Evolutionary conservation across 2,888 invertebrate species (phyloP), one percentile per base, ranked within the genome.

Genomic region (Galeruca laticollis): DNA sequence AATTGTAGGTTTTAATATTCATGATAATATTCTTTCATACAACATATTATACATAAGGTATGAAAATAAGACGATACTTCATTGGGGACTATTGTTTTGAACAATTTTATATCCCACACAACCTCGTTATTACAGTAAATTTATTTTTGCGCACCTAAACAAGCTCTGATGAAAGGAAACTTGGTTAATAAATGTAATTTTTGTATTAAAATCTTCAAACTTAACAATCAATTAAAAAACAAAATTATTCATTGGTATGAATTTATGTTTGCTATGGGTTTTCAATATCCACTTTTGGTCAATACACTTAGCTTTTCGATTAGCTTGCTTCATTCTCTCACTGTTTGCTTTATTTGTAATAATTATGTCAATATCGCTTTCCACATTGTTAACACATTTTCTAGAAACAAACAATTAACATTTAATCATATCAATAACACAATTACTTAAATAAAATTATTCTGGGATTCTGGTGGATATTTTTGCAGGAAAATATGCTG

Each of bases 231-330:
- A 5, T 70, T 70, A 72, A 63, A 57, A 68, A 10, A 69, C 37
- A 70, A 70, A 81, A n/a, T 76, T 74, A 67, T 80, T 74, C 65
- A 75, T 62, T 10, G 81, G 72, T 49, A 81, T 71, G 15, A 79
- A 69, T 70, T 75, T 77, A 75, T 83, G 80, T 31, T 75, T 71
- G 69, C 87, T 87, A 80, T 89, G 88, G 78, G 91, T 91, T 67
- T 86, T 84, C 86, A 89, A 89, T 75, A 92, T 84, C 92, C 91
- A 92, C 68, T 87, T 87, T 15, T 89, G 87, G 66, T 84, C 85
- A 69, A 90, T 87, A 80, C 87, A 78, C 54, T 72, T 69, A 15
- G 77, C 80, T 49, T 77, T 75, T 21, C 74, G 70, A 70, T 77
- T 80, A n/a, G 77, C 69, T 51, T 77, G 78, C 70, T 79, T 81